phyloP scores from a whole-genome alignment of 1,140 invertebrate genomes.

The Anoplophora glabripennis region DNA sequence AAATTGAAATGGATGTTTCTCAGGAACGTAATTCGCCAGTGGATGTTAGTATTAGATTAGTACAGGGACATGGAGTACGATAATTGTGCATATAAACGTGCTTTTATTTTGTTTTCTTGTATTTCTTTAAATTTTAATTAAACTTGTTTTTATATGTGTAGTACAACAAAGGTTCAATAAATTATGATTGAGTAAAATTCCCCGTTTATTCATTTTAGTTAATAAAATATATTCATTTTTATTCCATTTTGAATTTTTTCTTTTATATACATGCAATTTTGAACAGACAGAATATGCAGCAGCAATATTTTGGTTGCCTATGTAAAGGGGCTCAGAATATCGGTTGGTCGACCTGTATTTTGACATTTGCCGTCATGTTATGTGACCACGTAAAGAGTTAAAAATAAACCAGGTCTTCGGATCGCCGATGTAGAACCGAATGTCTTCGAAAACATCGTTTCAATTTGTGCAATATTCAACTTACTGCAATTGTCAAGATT shows the following conservation, averaged over 20 bases:
- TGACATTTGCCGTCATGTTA: no score
- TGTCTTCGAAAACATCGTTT: background rate
- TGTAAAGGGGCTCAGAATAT: no score
- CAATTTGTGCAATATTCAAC: background rate
- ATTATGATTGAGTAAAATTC: background rate
- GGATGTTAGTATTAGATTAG: constrained; percentile 40
- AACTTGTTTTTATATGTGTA: background rate
- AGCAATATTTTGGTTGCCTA: no score
- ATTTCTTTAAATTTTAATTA: background rate
- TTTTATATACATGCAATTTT: no score
- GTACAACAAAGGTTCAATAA: background rate
- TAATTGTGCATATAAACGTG: constrained; percentile 1
- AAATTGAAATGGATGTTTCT: constrained; percentile 46
- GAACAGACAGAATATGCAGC: no score
- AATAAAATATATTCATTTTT: no score
- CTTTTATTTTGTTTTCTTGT: no score
- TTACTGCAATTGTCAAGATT: background rate
- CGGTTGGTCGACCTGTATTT: no score
- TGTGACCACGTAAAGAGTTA: no score
- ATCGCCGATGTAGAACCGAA: no score
- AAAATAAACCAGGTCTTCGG: no score
- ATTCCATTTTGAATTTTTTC: no score
- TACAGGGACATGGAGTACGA: constrained; percentile 30
- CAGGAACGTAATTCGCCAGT: constrained; percentile 44
- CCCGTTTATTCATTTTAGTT: background rate